Evolutionary conservation across 2,113 vertebrate species (phyloP).

Genomic region (Ictalurus punctatus): DNA sequence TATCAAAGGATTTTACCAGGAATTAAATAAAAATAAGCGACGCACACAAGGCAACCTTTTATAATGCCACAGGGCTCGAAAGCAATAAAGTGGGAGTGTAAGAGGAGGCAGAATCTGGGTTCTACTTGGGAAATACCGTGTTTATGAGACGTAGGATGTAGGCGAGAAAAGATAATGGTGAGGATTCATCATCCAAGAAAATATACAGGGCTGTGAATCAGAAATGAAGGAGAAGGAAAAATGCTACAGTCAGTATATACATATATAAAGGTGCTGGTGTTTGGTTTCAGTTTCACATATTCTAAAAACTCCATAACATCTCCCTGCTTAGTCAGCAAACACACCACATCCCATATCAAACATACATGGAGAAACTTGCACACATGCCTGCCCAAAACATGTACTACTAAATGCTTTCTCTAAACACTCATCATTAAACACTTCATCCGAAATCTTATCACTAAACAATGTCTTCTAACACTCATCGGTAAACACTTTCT

Average conservation of each 20-base stretch:
- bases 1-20: slow-evolving; percentile 19
- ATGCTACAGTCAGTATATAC: not conserved
- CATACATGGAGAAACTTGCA: not conserved
- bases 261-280: not conserved
- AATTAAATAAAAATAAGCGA: slow-evolving; percentile 17
- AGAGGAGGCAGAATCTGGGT: not conserved
- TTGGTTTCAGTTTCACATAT: not conserved
- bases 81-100: slow-evolving; percentile 13
- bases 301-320: not conserved
- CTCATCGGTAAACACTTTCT: not conserved
- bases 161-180: not conserved
- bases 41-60: not conserved
- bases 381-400: not conserved
- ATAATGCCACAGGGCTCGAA: slow-evolving; percentile 24
- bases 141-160: not conserved
- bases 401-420: not conserved
- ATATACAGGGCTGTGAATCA: not conserved
- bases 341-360: too few relatives aligned
- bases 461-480: too few relatives aligned
- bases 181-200: not conserved
- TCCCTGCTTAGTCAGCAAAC: not conserved
- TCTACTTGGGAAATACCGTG: not conserved
- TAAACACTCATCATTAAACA: not conserved
- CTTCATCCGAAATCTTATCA: not conserved
- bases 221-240: not conserved